A percentile compares a stretch with the other conserved stretches of the same genome.
Conservation (phyloP, 1,140 invertebrate species). For the Schlechtendalia chinensis region DNA sequence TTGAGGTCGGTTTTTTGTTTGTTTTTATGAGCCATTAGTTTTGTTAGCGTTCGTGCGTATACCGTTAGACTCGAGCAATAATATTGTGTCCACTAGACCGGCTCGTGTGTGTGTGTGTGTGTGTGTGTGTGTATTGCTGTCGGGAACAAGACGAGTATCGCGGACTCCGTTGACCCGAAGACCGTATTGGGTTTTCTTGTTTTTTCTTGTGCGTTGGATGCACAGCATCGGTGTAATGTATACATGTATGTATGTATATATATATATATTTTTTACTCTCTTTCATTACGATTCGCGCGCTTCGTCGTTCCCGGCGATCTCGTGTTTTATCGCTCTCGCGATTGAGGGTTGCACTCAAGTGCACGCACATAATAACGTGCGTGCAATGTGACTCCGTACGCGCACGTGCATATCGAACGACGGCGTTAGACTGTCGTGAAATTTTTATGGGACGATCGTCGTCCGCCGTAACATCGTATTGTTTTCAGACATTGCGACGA, state of each 20-base stretch:
- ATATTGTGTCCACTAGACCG: neutral
- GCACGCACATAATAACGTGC: neutral
- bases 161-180: constrained; percentile 26
- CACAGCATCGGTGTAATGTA: neutral
- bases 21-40: too few relatives aligned
- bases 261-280: too few relatives aligned
- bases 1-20: neutral
- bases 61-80: neutral
- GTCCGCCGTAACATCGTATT: neutral
- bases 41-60: too few relatives aligned
- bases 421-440: neutral
- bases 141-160: neutral
- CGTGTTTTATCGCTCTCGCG: constrained; percentile 17
- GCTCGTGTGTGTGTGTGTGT: neutral
- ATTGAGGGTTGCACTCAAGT: neutral
- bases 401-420: neutral
- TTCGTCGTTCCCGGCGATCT: constrained; percentile 5
- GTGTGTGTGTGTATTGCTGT: neutral
- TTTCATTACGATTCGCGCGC: neutral
- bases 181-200: too few relatives aligned
- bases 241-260: too few relatives aligned
- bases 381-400: neutral
- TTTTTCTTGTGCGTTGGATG: too few relatives aligned
- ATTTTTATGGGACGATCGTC: neutral
- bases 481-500: neutral